A percentile compares a stretch with the other conserved stretches of the same genome.
Conservation (phyloP, 2,888 invertebrate species). For the Coronaproctus castanopsis region DNA sequence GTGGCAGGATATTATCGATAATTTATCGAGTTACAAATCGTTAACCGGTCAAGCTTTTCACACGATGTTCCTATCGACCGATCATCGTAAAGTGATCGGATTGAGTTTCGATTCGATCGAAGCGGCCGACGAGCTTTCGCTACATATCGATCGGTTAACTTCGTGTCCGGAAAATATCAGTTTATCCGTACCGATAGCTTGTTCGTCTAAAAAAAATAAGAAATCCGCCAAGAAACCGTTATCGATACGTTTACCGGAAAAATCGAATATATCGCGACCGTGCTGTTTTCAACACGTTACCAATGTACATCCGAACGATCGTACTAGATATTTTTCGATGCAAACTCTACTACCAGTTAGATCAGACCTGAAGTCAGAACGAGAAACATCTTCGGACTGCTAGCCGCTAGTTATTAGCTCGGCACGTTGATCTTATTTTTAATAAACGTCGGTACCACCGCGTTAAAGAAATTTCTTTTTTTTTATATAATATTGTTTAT, state of each 20-base stretch:
- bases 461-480: too few species aligned
- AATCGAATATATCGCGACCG: slow-evolving; percentile 62
- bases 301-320: slow-evolving; percentile 46
- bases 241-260: slow-evolving; percentile 43
- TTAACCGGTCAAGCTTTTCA: slow-evolving; percentile 50
- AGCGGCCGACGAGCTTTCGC: slow-evolving; percentile 48
- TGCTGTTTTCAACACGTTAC: slow-evolving; percentile 70
- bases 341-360: slow-evolving; percentile 36
- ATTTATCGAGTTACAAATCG: slow-evolving; percentile 52
- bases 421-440: too few species aligned
- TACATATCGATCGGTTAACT: slow-evolving; percentile 44
- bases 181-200: slow-evolving; percentile 42
- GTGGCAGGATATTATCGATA: slow-evolving; percentile 63
- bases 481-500: too few species aligned
- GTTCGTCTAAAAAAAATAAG: slow-evolving; percentile 28
- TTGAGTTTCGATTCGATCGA: slow-evolving; percentile 56
- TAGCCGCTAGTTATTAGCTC: too few species aligned
- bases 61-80: slow-evolving; percentile 56
- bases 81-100: slow-evolving; percentile 54
- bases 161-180: slow-evolving; percentile 59
- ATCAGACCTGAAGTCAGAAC: not conserved
- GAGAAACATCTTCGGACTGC: too few species aligned
- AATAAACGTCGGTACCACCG: too few species aligned
- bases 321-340: slow-evolving; percentile 42
- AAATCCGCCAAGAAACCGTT: slow-evolving; percentile 36